Evolutionary conservation across 2,888 invertebrate species (phyloP), one percentile per base, ranked within the genome.

Genomic region (Pristionchus mayeri): DNA sequence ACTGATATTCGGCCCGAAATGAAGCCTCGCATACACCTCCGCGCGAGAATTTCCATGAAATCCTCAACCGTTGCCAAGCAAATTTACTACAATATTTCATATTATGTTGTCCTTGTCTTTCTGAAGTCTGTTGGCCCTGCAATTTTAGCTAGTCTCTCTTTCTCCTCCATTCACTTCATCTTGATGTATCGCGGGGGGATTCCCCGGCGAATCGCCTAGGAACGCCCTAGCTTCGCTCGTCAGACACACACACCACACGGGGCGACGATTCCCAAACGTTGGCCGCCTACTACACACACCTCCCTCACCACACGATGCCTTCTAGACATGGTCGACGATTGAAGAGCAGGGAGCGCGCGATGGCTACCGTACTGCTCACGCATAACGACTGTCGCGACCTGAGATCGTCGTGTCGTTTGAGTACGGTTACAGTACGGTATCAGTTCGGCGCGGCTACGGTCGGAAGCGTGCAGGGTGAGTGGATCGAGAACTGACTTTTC

Each of bases 371-470:
- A 27, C 85, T 88, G 30, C 84, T 88, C 21, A 87, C 87, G 50
- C 87, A 88, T 75, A 85, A 85, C 3, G 88, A 88, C 50, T 87
- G 86, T 76, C 86, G 87, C 2, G 88, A 88, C 85, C 71, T 87
- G 34, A 60, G 87, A 16, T 24, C 84, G 48, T 85, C 88, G 7
- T 86, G 86, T 18, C 85, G 86, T 40, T 11, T 57, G 37, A 44
- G 9, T n/a, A 84, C 75, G 71, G 52, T 52, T 2, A 4, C n/a
- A 0, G 50, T 84, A 24, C 71, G 84, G 11, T 84, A 84, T 21
- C 24, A 57, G 34, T 84, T 75, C 75, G 50, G 60, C 37, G 24
- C 37, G 37, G 50, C 84, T 27, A 75, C 84, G 30, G 18, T 84
- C 13, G 54, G 34, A 13, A 18, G 34, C 16, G 54, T 84, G 18